These are phyloP conservation scores for Leucozona laternaria DNA, from an alignment of 2,888 invertebrate species.

Conservation along the genomic window DNA sequence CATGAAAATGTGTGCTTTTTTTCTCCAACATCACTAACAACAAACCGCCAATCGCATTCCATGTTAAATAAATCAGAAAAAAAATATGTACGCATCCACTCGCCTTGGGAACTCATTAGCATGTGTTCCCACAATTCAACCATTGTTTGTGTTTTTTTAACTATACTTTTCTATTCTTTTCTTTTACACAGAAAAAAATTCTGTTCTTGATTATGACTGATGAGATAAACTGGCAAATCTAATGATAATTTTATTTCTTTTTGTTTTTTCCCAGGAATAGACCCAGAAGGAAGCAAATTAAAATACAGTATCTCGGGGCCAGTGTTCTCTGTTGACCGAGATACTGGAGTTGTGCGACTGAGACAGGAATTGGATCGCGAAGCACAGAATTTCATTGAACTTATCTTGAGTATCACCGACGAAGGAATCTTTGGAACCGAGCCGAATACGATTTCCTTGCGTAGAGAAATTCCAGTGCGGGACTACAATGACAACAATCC, in stretches of 20 bases:
- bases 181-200: not conserved
- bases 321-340: conserved; percentile 90
- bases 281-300: conserved; percentile 90
- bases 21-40: not conserved
- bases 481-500: conserved; percentile 94
- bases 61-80: not conserved
- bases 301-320: conserved; percentile 93
- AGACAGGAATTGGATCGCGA: conserved; percentile 90
- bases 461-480: conserved; percentile 90
- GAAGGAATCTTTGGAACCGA: conserved; percentile 89
- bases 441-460: conserved; percentile 91
- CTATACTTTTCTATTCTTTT: conserved; percentile 56
- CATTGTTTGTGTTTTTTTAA: conserved; percentile 48
- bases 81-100: not conserved
- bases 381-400: conserved; percentile 88
- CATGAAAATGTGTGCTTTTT: not conserved
- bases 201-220: conserved; percentile 49
- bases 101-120: conserved; percentile 31
- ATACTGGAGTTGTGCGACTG: conserved; percentile 90
- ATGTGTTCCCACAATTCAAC: conserved; percentile 55
- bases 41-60: not conserved
- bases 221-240: conserved; percentile 48
- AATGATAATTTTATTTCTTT: conserved; percentile 32
- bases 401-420: conserved; percentile 92
- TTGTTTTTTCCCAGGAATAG: conserved; percentile 85